Base-by-base conservation (phyloP, 2,113 vertebrate species). In the Gobiocypris rarus region DNA sequence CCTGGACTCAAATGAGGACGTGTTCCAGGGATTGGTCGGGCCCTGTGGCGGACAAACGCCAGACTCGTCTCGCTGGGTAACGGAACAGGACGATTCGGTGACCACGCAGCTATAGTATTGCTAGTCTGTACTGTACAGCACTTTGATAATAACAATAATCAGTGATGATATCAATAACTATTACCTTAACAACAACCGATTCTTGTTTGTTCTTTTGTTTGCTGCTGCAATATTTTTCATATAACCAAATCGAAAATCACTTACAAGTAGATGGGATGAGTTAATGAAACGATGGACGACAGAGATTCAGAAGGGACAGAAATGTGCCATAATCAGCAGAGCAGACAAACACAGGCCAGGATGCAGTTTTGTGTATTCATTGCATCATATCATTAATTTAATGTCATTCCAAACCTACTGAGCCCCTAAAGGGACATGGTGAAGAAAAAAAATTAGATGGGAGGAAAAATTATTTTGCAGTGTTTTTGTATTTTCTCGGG, bases 21-120 rank as follows among this genome's bases (percentile, higher is more conserved):
- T 98, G 90, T 97, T 97, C 93, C 96, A 97, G 91, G 95, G 95
- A 0, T 97, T 97, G 96, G 96, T 96, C 91, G 96, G 97, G 81
- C 96, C 96, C 10, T 97, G 96, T 88, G 95, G 96, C 11, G 93
- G 96, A 92, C 94, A 43, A 48, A 75, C 3, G 9, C 56, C 96
- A 87, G 96, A 63, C 89, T 85, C 96, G 83, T 96, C 96, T 92
- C 95, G 96, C 94, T 96, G 95, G 95, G 96, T 96, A 87, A 96
- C 95, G 0, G 96, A 95, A 86, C 95, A 96, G 91, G 97, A 99
- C 92, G 97, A 98, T 89, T 96, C 97, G 0, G 93, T 99, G 69
- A 98, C 97, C 82, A 99, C 97, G 61, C 96, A 96, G 91, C 96
- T 99, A 93, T 99, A 96, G 96, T 91, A 90, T 87, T 34, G 79